These are phyloP conservation scores for Argyresthia albistria DNA, from an alignment of 2,888 invertebrate genomes.

Conservation along the genomic window DNA sequence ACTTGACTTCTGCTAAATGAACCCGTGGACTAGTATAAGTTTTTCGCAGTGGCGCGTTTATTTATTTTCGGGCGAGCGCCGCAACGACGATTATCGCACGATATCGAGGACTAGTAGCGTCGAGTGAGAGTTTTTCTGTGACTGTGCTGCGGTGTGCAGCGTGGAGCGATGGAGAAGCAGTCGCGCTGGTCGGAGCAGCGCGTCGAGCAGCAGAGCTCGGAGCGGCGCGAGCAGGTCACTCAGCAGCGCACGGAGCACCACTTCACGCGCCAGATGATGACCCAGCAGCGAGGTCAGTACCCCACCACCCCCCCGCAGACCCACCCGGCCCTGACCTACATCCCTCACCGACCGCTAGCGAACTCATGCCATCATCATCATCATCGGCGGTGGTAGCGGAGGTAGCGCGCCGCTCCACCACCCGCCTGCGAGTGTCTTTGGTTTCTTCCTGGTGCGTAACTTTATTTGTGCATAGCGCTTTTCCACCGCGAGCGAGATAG, in stretches of 20 bases:
- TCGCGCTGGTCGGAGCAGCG: conserved; percentile 46
- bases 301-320: neutral
- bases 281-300: conserved; percentile 81
- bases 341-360: neutral
- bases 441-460: conserved; percentile 18
- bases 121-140: conserved; percentile 61
- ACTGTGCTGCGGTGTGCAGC: conserved; percentile 54
- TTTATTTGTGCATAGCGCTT: conserved; percentile 65
- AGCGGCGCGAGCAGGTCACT: conserved; percentile 13
- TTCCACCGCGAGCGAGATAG: conserved; percentile 53
- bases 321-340: neutral
- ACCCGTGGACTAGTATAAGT: conserved; percentile 69
- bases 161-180: conserved; percentile 82
- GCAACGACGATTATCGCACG: conserved; percentile 38
- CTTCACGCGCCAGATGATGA: conserved; percentile 77
- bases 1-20: conserved; percentile 83
- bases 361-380: no score
- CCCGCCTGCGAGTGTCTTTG: conserved; percentile 37
- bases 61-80: conserved; percentile 47
- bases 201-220: conserved; percentile 42
- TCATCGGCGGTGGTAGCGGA: no score
- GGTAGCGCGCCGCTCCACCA: conserved; percentile 4
- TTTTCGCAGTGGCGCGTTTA: conserved; percentile 62
- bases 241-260: conserved; percentile 82
- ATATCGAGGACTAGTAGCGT: conserved; percentile 51